These are phyloP conservation scores for Drosophila tanythrix DNA, from an alignment of 2,888 invertebrate species.

Conservation along the genomic window DNA sequence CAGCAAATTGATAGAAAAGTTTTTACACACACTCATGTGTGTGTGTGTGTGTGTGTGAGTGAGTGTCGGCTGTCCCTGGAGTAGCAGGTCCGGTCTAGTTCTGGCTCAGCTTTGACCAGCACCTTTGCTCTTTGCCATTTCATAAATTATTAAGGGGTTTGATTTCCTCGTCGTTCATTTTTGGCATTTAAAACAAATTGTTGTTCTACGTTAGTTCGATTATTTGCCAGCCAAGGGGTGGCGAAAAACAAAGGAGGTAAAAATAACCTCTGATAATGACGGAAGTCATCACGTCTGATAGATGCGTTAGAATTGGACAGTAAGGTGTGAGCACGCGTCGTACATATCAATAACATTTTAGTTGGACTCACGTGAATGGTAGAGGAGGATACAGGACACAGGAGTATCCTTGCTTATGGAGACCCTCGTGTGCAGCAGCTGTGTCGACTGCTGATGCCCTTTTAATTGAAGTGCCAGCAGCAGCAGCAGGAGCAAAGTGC, in stretches of 20 bases:
- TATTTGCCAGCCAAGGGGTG: slow-evolving; percentile 62
- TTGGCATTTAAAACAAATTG: slow-evolving; percentile 81
- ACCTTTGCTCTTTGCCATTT: slow-evolving; percentile 65
- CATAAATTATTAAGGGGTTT: slow-evolving; percentile 79
- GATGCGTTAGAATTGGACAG: slow-evolving; percentile 35
- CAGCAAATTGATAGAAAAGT: slow-evolving; percentile 70
- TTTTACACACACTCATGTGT: slow-evolving; percentile 23
- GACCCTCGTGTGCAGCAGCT: slow-evolving; percentile 62
- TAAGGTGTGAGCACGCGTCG: slow-evolving; percentile 75
- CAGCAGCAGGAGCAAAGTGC: slow-evolving; percentile 12
- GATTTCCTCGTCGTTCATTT: slow-evolving; percentile 58
- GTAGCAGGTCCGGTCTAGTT: slow-evolving; percentile 20
- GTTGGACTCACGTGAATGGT: slow-evolving; percentile 49
- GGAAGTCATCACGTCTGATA: slow-evolving; percentile 72
- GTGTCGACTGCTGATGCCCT: slow-evolving; percentile 82
- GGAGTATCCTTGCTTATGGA: not conserved
- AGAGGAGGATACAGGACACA: not conserved
- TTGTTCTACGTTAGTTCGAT: slow-evolving; percentile 78
- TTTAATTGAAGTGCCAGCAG: slow-evolving; percentile 79
- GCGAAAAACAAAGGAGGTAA: not conserved
- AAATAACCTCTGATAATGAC: slow-evolving; percentile 61
- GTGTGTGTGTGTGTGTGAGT: not conserved
- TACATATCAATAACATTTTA: slow-evolving; percentile 75
- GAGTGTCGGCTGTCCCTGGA: slow-evolving; percentile 39
- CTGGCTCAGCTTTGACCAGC: slow-evolving; percentile 12